Conservation (phyloP, 1,140 invertebrate genomes). For the Melitaea cinxia region DNA sequence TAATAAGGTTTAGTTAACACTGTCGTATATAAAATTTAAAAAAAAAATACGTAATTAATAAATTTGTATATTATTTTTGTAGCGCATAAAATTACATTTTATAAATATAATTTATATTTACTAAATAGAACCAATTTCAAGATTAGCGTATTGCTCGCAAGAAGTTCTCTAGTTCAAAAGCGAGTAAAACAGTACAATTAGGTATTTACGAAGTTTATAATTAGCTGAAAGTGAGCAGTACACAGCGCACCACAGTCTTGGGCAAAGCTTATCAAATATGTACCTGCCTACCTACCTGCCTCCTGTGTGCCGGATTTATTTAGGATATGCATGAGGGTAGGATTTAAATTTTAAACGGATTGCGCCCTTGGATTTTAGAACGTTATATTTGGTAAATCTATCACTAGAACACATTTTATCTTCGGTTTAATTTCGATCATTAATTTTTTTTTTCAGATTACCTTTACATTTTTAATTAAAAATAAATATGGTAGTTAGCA, state of each 20-base stretch:
- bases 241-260: slow-evolving; percentile 46
- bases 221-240: slow-evolving; percentile 70
- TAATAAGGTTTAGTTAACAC: too few species aligned
- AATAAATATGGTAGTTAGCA: too few species aligned
- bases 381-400: slow-evolving; percentile 76
- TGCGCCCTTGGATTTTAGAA: slow-evolving; percentile 74
- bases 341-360: slow-evolving; percentile 81
- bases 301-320: slow-evolving; percentile 77
- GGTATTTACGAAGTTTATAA: slow-evolving; percentile 63
- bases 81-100: too few species aligned
- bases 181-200: slow-evolving; percentile 32
- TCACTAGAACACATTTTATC: slow-evolving; percentile 55
- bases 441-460: too few species aligned
- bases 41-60: too few species aligned
- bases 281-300: slow-evolving; percentile 74
- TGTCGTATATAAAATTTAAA: too few species aligned
- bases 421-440: too few species aligned
- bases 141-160: slow-evolving; percentile 12
- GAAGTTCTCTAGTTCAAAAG: slow-evolving; percentile 17
- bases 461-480: too few species aligned
- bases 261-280: slow-evolving; percentile 79
- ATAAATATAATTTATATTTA: too few species aligned
- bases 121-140: too few species aligned
- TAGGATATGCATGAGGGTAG: slow-evolving; percentile 81
- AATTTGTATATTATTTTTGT: too few species aligned